These are phyloP conservation scores for Sylvietta virens DNA, from an alignment of 2,113 vertebrate genomes.

Conservation along the genomic window DNA sequence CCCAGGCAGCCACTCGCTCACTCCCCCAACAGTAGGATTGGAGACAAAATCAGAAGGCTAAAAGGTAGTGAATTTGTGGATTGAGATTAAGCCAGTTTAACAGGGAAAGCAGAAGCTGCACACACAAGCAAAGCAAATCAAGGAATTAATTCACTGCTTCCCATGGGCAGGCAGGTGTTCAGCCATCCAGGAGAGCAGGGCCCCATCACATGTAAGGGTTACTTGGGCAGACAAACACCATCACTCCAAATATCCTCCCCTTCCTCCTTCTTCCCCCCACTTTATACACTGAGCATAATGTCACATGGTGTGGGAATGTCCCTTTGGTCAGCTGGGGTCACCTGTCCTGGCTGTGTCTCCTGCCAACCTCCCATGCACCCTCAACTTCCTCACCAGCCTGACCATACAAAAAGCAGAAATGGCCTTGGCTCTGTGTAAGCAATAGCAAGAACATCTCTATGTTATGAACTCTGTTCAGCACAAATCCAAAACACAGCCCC, in stretches of 20 bases:
- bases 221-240: background rate
- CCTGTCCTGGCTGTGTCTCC: background rate
- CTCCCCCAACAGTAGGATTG: background rate
- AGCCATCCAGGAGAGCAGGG: too few relatives aligned
- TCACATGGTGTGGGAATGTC: background rate
- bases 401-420: accelerated
- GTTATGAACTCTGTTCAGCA: background rate
- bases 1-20: background rate
- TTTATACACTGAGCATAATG: background rate
- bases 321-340: background rate
- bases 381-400: background rate
- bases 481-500: background rate
- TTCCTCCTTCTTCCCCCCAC: background rate
- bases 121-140: background rate
- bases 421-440: background rate
- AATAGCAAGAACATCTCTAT: background rate
- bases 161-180: background rate
- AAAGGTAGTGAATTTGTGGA: background rate
- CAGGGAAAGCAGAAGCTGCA: background rate
- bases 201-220: background rate
- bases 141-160: background rate
- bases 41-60: background rate
- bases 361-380: background rate
- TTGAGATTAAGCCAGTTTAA: background rate
- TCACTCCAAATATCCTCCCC: background rate